These are phyloP conservation scores for Setipinna tenuifilis DNA, from an alignment of 2,797 vertebrate genomes.

Conservation along the genomic window DNA sequence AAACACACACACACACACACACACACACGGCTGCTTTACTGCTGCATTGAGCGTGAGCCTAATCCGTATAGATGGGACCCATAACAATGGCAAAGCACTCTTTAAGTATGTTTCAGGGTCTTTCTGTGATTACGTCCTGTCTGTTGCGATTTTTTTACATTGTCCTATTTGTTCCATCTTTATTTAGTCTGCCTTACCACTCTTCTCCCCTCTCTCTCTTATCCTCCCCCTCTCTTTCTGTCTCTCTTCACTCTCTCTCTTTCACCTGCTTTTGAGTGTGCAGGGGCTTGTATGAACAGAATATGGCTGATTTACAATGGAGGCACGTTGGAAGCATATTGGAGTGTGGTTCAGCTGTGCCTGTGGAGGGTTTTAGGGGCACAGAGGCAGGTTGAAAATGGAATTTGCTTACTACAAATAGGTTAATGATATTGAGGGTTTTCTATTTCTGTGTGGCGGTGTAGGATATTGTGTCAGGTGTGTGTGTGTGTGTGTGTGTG, in stretches of 20 bases:
- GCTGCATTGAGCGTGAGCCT: not conserved
- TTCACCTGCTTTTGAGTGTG: too few relatives aligned
- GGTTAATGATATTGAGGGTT: constrained; percentile 27
- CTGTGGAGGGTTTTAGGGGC: too few relatives aligned
- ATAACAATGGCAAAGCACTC: not conserved
- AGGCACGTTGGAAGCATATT: too few relatives aligned
- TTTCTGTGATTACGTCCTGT: not conserved
- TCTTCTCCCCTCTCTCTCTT: not conserved
- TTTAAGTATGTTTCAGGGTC: not conserved
- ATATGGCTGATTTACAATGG: too few relatives aligned
- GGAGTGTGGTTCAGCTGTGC: too few relatives aligned
- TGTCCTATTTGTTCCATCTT: not conserved
- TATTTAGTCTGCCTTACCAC: not conserved
- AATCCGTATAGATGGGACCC: not conserved
- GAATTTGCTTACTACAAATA: too few relatives aligned
- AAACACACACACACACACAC: too few relatives aligned
- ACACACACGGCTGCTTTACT: not conserved
- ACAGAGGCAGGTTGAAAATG: too few relatives aligned
- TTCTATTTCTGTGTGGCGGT: not conserved
- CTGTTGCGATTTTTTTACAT: not conserved
- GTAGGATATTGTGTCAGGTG: constrained; percentile 30
- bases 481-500: constrained; percentile 45
- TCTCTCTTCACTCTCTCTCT: too few relatives aligned
- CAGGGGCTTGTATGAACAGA: too few relatives aligned
- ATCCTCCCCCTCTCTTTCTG: too few relatives aligned